These are phyloP conservation scores for Triops cancriformis DNA, from an alignment of 1,140 invertebrate species.

Conservation along the genomic window DNA sequence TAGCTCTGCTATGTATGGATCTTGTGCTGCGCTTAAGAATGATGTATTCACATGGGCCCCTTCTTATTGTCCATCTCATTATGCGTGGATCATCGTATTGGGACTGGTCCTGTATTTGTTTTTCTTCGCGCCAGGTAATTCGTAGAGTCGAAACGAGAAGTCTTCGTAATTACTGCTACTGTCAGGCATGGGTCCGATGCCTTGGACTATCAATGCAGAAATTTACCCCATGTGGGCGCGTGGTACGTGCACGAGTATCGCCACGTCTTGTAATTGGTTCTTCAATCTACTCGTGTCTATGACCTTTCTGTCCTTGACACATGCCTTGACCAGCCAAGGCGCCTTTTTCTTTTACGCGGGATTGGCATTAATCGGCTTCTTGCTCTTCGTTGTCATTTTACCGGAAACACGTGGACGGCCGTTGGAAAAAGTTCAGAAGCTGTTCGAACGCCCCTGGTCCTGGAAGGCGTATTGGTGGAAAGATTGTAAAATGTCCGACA, in stretches of 20 bases:
- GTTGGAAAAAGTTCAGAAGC: slow-evolving; percentile 46
- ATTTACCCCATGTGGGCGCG: slow-evolving; percentile 56
- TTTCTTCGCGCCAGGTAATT: slow-evolving; percentile 46
- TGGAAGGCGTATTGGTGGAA: slow-evolving; percentile 27
- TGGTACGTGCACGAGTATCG: slow-evolving; percentile 46
- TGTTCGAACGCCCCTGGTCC: slow-evolving; percentile 39
- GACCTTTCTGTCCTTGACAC: slow-evolving; percentile 47
- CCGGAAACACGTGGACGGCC: slow-evolving; percentile 49
- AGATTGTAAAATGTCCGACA: slow-evolving; percentile 2
- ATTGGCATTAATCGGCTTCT: slow-evolving; percentile 43
- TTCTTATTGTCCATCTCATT: slow-evolving; percentile 45
- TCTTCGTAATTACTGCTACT: not conserved
- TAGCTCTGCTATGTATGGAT: not conserved
- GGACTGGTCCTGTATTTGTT: slow-evolving; percentile 46
- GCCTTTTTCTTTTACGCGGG: slow-evolving; percentile 49
- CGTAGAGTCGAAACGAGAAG: not conserved
- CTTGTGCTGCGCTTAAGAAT: not conserved
- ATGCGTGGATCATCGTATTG: slow-evolving; percentile 45
- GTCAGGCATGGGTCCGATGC: slow-evolving; percentile 51
- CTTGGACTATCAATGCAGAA: slow-evolving; percentile 59
- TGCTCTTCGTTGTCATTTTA: slow-evolving; percentile 44
- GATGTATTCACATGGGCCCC: slow-evolving; percentile 37
- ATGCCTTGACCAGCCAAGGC: slow-evolving; percentile 36
- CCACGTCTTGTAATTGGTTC: slow-evolving; percentile 52
- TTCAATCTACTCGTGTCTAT: slow-evolving; percentile 52